A percentile compares a stretch with the other conserved stretches of the same genome.
Evolutionary conservation across 2,888 invertebrate species (phyloP).

Genomic region (Boloria selene): DNA sequence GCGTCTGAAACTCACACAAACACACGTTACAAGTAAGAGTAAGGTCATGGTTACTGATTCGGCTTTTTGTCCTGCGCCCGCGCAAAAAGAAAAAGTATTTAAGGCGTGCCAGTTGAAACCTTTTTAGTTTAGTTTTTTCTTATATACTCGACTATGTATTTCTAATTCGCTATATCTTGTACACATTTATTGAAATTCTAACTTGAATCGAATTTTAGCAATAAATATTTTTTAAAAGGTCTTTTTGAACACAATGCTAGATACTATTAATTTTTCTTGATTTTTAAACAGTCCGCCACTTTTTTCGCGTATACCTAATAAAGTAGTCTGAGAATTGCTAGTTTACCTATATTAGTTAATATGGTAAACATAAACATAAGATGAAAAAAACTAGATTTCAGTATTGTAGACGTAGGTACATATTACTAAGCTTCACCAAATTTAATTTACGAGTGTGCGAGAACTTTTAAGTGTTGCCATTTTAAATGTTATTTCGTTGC

Average conservation of each 20-base stretch:
- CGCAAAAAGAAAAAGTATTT: slow-evolving; percentile 44
- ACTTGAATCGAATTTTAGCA: too few relatives aligned
- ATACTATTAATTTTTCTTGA: too few relatives aligned
- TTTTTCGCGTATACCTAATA: too few relatives aligned
- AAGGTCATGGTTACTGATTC: slow-evolving; percentile 74
- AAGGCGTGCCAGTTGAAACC: slow-evolving; percentile 40
- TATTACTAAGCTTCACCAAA: too few relatives aligned
- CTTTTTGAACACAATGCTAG: too few relatives aligned
- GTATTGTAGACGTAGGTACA: background rate
- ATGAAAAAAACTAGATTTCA: background rate
- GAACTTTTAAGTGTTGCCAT: background rate
- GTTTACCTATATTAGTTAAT: too few relatives aligned
- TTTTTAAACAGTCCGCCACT: too few relatives aligned
- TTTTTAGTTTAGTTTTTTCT: slow-evolving; percentile 38
- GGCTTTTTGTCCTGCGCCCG: slow-evolving; percentile 60
- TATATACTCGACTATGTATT: slow-evolving; percentile 22
- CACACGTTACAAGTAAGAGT: slow-evolving; percentile 51
- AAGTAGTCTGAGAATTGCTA: too few relatives aligned
- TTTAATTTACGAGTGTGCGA: too few relatives aligned
- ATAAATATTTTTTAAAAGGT: too few relatives aligned
- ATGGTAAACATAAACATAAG: too few relatives aligned
- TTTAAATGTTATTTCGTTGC: background rate
- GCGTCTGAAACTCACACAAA: slow-evolving; percentile 46
- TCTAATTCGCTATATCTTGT: background rate
- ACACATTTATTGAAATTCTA: too few relatives aligned